phyloP scores from a whole-genome alignment of 2,797 vertebrate genomes.

The Anolis apletophallus region DNA sequence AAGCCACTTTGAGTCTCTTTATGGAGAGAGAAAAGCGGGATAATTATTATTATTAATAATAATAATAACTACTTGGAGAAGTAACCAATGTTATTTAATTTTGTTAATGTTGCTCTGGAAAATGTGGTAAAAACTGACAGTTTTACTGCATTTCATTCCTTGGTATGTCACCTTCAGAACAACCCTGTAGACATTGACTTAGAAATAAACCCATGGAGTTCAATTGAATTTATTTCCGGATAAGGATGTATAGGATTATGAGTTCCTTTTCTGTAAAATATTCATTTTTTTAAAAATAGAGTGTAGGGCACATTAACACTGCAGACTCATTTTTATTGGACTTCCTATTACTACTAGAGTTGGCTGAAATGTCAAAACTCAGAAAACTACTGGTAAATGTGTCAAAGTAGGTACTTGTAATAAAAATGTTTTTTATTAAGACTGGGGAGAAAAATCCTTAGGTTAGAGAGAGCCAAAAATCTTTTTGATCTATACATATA shows the following conservation, averaged over 20 bases:
- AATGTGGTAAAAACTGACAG: not conserved
- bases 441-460: constrained; percentile 23
- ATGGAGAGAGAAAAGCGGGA: too few species aligned
- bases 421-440: constrained; percentile 73
- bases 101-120: not conserved
- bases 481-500: constrained; percentile 61
- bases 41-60: too few species aligned
- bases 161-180: not conserved
- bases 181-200: not conserved
- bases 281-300: not conserved
- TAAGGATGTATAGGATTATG: not conserved
- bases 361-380: constrained; percentile 72
- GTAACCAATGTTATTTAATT: not conserved
- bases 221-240: not conserved
- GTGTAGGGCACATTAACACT: constrained; percentile 45
- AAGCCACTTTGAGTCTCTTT: too few species aligned
- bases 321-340: constrained; percentile 40
- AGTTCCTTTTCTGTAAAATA: not conserved
- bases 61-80: too few species aligned
- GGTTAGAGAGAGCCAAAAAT: constrained; percentile 49
- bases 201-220: not conserved
- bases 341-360: constrained; percentile 57
- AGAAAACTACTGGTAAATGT: constrained; percentile 67
- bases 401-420: constrained; percentile 51
- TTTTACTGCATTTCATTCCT: constrained; percentile 12